Base-by-base conservation (phyloP, 2,113 vertebrate genomes). In the Pseudopipra pipra region DNA sequence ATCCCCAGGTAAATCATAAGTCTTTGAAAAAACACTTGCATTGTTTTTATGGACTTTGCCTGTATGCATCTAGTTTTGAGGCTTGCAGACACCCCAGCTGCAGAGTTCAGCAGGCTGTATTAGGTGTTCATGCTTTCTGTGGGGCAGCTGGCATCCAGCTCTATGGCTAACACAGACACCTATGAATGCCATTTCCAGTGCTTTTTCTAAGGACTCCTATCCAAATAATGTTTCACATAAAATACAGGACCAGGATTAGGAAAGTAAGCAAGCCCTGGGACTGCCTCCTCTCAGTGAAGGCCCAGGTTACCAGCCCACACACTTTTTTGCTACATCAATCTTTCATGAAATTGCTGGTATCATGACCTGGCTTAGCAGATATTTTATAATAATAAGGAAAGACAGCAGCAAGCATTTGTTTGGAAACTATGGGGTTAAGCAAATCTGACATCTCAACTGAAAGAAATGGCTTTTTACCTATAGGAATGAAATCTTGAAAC, bases 301-400 rank as follows among this genome's bases (percentile, higher is more conserved):
- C 4, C 25, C 5, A 4, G 13, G 14, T 41, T 31, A 77, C 23
- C 55, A 61, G 30, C 17, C 24, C 46, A 19, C 37, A 17, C 30
- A 10, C 1, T 12, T 19, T 54, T 85, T 67, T 80, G 17, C 27
- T 58, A 1, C 1, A 0, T 24, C 37, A 27, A 8, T 25, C 5
- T 62, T 61, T 46, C 25, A 46, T 41, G 6, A 76, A 62, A 51
- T 73, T 72, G 43, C 33, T 59, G 54, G 24, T 63, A 16, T 58
- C 54, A 63, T 37, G 12, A 51, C 14, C 37, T 49, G 44, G 43
- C 6, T 78, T 74, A 23, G 3, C 20, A 74, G n/a, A 67, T 6
- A 30, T 62, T 66, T 81, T 46, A 11, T 54, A 58, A 71, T 17
- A 81, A 39, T 1, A 4, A 86, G 30, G 56, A 71, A 93, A 56